Conservation (phyloP, 92 coral and sea anemone genomes). For the Paramuricea clavata region DNA sequence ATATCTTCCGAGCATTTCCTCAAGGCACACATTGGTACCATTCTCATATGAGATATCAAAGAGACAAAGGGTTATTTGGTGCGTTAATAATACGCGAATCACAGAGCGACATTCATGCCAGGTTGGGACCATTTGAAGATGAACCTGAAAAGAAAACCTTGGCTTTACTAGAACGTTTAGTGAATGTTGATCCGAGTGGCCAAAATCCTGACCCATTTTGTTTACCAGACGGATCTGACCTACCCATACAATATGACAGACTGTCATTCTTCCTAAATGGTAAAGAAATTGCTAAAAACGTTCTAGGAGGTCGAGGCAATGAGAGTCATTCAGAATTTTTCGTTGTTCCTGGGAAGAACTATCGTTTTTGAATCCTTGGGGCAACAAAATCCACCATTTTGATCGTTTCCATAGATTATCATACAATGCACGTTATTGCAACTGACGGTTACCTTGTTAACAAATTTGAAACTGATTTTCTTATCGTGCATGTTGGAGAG, state of each 20-base stretch:
- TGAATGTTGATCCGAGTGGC: not conserved
- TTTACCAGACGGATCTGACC: conserved; percentile 6
- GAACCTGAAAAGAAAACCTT: conserved; percentile 54
- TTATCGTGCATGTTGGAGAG: conserved; percentile 77
- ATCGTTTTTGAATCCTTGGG: conserved; percentile 71
- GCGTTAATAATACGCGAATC: conserved; percentile 55
- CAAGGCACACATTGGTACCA: conserved; percentile 89
- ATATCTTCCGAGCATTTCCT: conserved; percentile 74
- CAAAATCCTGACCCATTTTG: not conserved
- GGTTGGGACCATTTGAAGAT: conserved; percentile 36
- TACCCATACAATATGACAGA: conserved; percentile 7
- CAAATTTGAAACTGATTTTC: conserved; percentile 71
- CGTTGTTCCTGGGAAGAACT: conserved; percentile 66
- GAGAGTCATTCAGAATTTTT: conserved; percentile 62
- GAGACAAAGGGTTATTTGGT: conserved; percentile 77
- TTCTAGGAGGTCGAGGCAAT: conserved; percentile 72
- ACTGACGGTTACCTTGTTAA: conserved; percentile 78
- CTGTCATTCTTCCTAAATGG: conserved; percentile 46
- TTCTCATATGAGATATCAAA: conserved; percentile 77
- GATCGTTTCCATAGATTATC: conserved; percentile 68
- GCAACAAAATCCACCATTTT: conserved; percentile 46
- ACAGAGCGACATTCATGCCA: conserved; percentile 8
- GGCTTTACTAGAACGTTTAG: conserved; percentile 34
- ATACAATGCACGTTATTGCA: conserved; percentile 68
- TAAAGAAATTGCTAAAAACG: conserved; percentile 67